These are phyloP conservation scores for Exocentrus adspersus DNA, from an alignment of 2,888 invertebrate genomes.

Conservation along the genomic window DNA sequence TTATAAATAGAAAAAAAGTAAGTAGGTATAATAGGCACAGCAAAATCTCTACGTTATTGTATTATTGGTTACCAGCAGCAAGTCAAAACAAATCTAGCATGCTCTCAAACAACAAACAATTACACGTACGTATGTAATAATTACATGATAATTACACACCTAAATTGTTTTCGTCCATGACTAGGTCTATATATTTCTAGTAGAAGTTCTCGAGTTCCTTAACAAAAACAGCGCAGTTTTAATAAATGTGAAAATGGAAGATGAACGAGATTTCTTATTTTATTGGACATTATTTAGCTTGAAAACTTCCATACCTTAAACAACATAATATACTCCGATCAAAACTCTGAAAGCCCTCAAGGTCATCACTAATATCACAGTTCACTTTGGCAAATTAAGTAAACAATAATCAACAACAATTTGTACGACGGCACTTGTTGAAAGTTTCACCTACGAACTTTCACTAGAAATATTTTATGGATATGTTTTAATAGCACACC, in stretches of 20 bases:
- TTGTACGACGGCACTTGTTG: conserved; percentile 19
- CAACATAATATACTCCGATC: conserved; percentile 40
- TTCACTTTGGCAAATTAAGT: conserved; percentile 18
- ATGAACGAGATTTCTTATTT: background rate
- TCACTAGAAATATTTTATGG: conserved; percentile 33
- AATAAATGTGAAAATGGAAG: conserved; percentile 21
- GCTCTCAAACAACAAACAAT: conserved; percentile 38
- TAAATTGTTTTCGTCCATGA: conserved; percentile 58
- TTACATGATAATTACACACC: conserved; percentile 59
- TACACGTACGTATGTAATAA: conserved; percentile 35
- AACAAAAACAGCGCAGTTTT: conserved; percentile 36
- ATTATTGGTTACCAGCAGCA: conserved; percentile 19
- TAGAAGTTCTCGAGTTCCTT: conserved; percentile 37
- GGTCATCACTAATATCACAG: conserved; percentile 28
- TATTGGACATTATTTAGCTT: no score
- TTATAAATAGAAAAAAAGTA: conserved; percentile 51
- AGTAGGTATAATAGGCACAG: conserved; percentile 26
- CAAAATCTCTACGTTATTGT: conserved; percentile 27
- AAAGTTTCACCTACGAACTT: conserved; percentile 33
- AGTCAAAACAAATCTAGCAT: conserved; percentile 34
- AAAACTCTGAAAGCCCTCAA: conserved; percentile 31
- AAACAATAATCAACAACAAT: conserved; percentile 15
- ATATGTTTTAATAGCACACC: background rate
- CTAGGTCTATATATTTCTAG: conserved; percentile 48
- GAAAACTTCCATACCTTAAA: conserved; percentile 37